Evolutionary conservation across 2,113 vertebrate genomes (phyloP).

Genomic region (Hydropotes inermis): DNA sequence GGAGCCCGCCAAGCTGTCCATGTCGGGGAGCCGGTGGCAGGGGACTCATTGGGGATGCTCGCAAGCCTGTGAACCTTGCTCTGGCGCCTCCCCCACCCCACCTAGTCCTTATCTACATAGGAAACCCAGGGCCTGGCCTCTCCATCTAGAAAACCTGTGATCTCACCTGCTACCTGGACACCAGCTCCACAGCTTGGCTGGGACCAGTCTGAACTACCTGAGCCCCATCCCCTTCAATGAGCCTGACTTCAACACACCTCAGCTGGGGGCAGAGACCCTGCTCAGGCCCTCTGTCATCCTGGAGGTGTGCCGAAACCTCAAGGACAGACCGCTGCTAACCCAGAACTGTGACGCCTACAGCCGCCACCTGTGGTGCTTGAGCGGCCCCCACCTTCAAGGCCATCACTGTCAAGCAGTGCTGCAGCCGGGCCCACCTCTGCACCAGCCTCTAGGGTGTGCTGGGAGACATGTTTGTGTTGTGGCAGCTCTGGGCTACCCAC

Average conservation of each 20-base stretch:
- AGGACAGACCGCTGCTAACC: constrained; percentile 91
- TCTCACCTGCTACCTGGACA: background rate
- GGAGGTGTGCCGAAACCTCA: constrained; percentile 92
- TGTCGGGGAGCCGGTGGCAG: background rate
- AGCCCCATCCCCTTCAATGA: constrained; percentile 95
- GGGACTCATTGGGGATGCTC: background rate
- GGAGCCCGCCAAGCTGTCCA: background rate
- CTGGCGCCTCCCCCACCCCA: background rate
- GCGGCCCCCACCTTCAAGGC: constrained; percentile 89
- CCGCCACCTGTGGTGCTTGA: constrained; percentile 89
- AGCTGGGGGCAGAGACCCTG: constrained; percentile 89
- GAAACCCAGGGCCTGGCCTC: background rate
- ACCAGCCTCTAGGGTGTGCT: constrained; percentile 93
- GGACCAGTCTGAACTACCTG: constrained; percentile 87
- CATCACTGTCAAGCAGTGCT: constrained; percentile 89
- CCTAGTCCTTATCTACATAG: background rate
- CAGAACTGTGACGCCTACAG: constrained; percentile 96
- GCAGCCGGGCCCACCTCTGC: constrained; percentile 92
- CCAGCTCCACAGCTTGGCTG: background rate
- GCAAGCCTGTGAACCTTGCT: background rate
- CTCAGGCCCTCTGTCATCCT: constrained; percentile 93
- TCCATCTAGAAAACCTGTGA: background rate
- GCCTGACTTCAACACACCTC: constrained; percentile 94
- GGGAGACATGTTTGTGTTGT: constrained; percentile 93
- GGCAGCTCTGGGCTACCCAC: constrained; percentile 89